These are phyloP conservation scores for Xenopus tropicalis DNA, from an alignment of 2,113 vertebrate species.

Conservation along the genomic window UCB_Xtro_10.0 CM004445.2:86351001-86351500, in stretches of 20 bases:
- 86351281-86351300: neutral
- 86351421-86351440: too few relatives aligned
- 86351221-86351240: slow-evolving; percentile 28
- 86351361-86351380: too few relatives aligned
- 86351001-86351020: neutral
- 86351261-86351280: slow-evolving; percentile 26
- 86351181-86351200: slow-evolving; percentile 12
- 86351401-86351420: too few relatives aligned
- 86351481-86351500: too few relatives aligned
- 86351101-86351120: neutral
- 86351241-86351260: neutral
- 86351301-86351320: too few relatives aligned
- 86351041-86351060: accelerated
- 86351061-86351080: neutral
- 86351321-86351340: too few relatives aligned
- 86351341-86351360: too few relatives aligned
- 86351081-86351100: slow-evolving; percentile 37
- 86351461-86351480: too few relatives aligned
- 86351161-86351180: neutral
- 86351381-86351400: too few relatives aligned
- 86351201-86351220: slow-evolving; percentile 24
- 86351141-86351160: neutral
- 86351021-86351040: neutral
- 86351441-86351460: too few relatives aligned
- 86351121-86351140: neutral